Conservation (phyloP, 2,113 vertebrate species). For the Nesoenas mayeri region DNA sequence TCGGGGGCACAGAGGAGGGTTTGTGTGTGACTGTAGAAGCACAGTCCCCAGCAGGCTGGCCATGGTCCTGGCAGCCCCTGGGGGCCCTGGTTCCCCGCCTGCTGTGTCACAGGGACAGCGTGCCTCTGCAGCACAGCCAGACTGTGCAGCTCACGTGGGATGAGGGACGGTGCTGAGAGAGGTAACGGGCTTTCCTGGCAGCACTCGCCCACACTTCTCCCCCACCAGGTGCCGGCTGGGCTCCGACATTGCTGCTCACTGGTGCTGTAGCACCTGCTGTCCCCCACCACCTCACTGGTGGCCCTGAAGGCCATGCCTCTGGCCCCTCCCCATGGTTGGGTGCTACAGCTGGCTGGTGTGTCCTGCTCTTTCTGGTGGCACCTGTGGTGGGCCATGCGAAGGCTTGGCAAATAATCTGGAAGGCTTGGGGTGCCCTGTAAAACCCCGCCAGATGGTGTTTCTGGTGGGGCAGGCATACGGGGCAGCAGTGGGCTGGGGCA, state of each 20-base stretch:
- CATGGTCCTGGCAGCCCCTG: fast-evolving
- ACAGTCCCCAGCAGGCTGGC: fast-evolving
- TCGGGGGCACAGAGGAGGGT: neutral
- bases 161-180: fast-evolving
- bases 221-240: neutral
- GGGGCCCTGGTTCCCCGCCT: neutral
- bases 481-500: neutral
- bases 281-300: fast-evolving
- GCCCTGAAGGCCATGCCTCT: neutral
- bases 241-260: neutral
- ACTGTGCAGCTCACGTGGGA: fast-evolving
- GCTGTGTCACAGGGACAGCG: fast-evolving
- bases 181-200: neutral
- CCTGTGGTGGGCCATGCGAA: neutral
- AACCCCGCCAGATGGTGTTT: neutral
- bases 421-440: neutral
- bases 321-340: neutral
- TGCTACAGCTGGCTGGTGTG: neutral
- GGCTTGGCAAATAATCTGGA: neutral
- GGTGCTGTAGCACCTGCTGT: neutral
- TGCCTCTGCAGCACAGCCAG: fast-evolving
- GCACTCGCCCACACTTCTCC: neutral
- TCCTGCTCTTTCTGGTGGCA: neutral
- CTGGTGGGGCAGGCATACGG: neutral
- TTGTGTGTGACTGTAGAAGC: neutral